Percentiles rank a stretch among this genome's conserved stretches.
Conservation (phyloP, 2,113 vertebrate species). For the Etheostoma spectabile region DNA sequence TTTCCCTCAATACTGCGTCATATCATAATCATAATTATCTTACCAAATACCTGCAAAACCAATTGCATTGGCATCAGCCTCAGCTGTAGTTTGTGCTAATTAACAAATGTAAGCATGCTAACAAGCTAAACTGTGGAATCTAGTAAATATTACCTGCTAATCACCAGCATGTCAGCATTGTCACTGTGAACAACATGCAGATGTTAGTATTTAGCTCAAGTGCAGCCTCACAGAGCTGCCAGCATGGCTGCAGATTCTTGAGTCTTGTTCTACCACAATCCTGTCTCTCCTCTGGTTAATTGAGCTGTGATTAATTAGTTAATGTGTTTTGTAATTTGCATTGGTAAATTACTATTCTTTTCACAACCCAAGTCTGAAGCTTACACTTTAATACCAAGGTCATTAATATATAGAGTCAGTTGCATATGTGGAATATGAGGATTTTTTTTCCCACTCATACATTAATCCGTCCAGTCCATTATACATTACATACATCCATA, state of each 20-base stretch:
- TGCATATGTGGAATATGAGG: constrained; percentile 3
- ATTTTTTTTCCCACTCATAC: background rate
- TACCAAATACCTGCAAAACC: background rate
- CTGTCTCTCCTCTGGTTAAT: background rate
- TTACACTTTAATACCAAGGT: background rate
- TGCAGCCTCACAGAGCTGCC: background rate
- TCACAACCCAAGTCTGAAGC: background rate
- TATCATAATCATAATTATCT: background rate
- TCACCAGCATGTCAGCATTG: background rate
- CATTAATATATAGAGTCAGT: background rate
- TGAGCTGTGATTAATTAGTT: constrained; percentile 14
- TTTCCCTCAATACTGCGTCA: background rate
- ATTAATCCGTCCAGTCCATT: constrained; percentile 10
- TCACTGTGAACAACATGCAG: background rate
- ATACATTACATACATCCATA: background rate
- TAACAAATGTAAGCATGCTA: background rate
- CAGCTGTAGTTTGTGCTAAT: background rate
- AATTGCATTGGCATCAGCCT: background rate
- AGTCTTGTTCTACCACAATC: background rate
- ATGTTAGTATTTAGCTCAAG: background rate
- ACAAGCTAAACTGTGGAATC: background rate
- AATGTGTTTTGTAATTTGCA: constrained; percentile 25
- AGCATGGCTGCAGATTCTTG: background rate
- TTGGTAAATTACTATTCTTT: constrained; percentile 35
- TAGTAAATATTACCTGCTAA: background rate